Evolutionary conservation across 2,797 vertebrate genomes (phyloP).

Genomic region (Semotilus atromaculatus): DNA sequence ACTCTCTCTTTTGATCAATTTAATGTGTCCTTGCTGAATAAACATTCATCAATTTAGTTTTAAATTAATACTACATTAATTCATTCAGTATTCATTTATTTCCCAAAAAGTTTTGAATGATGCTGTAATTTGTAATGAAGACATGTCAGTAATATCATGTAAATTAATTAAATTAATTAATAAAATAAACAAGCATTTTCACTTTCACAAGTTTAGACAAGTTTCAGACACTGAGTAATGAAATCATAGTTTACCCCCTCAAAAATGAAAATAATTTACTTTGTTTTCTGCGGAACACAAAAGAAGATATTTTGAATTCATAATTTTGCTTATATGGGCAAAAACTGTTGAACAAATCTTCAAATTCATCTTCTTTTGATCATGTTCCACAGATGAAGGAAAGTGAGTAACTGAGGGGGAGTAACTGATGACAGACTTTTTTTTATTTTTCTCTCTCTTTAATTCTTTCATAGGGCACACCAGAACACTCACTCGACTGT

Average conservation of each 20-base stretch:
- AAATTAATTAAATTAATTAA: not conserved
- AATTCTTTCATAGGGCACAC: slow-evolving; percentile 1
- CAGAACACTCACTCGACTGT: slow-evolving; percentile 72
- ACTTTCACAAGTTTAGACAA: not conserved
- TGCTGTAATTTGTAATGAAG: not conserved
- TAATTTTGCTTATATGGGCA: not conserved
- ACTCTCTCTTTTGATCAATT: not conserved
- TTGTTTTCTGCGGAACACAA: not conserved
- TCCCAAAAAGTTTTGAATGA: not conserved
- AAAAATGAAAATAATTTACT: too few relatives aligned
- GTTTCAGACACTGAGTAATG: not conserved
- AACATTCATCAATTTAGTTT: not conserved
- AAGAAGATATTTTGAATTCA: not conserved
- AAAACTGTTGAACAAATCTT: not conserved
- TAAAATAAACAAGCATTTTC: not conserved
- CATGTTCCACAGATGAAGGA: not conserved
- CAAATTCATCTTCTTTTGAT: not conserved
- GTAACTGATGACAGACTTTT: not conserved
- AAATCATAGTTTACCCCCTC: too few relatives aligned
- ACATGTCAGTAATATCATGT: not conserved
- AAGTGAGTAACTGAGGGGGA: not conserved
- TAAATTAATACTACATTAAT: not conserved
- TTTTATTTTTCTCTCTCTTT: not conserved
- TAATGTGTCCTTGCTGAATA: not conserved
- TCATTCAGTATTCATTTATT: not conserved